Percentiles rank a stretch among this genome's conserved stretches.
Conservation (phyloP, 2,113 vertebrate species). For the Morone saxatilis region DNA sequence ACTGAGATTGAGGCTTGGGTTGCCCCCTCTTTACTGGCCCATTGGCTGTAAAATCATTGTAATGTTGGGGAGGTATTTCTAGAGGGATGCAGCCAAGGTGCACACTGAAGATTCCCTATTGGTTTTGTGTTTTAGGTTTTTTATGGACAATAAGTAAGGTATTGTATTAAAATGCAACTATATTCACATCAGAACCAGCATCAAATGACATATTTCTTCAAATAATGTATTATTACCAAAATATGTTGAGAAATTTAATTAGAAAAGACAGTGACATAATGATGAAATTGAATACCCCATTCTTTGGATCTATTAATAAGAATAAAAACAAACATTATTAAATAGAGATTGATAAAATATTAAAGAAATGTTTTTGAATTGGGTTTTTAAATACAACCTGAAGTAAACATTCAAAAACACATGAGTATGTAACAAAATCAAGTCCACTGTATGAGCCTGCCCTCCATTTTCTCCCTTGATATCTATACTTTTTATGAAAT, state of each 20-base stretch:
- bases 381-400: no score
- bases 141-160: background rate
- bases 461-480: conserved; percentile 2
- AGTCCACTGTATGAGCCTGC: background rate
- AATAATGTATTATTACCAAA: background rate
- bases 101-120: background rate
- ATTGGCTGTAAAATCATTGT: conserved; percentile 62
- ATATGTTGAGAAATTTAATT: background rate
- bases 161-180: background rate
- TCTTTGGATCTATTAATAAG: background rate
- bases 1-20: conserved; percentile 40
- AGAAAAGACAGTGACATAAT: background rate
- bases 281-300: background rate
- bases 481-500: background rate
- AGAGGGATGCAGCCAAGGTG: no score
- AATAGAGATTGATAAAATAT: background rate
- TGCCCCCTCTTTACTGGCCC: conserved; percentile 53
- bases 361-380: background rate
- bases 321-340: background rate
- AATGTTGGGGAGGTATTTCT: conserved; percentile 10
- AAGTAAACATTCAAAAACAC: background rate
- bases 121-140: background rate
- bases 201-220: background rate
- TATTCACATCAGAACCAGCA: background rate
- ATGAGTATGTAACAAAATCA: no score